Evolutionary conservation across 2,888 invertebrate species (phyloP), one percentile per base, ranked within the genome.

Genomic region (Leucoptera coffeella): DNA sequence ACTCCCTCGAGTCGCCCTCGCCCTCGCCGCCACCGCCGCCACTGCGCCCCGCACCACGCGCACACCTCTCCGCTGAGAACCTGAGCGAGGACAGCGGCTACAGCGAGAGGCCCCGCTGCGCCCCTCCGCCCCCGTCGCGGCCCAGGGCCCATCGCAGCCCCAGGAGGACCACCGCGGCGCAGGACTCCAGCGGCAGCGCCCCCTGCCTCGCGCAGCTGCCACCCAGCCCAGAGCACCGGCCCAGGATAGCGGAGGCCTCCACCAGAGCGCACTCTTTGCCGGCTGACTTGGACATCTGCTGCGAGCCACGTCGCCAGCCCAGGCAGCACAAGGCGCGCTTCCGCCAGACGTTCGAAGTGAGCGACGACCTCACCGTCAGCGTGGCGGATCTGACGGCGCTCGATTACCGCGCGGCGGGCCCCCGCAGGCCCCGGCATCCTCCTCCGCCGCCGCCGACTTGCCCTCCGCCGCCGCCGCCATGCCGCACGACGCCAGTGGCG

Each of bases 11-110:
- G 39, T 64, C 65, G 3, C 62, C 64, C 7, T 57, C 60, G 9
- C 46, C 53, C 4, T 54, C 61, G 5, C 64, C 65, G 20, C 60
- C 60, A 35, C 62, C 58, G 5, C 38, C 43, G 21, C 51, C 55
- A 7, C 29, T 32, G 13, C 42, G 39, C 1, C 49, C 56, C 17
- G 49, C 58, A 14, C 47, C 57, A 9, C 58, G 61, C 31, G 43
- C 59, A 27, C 78, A 78, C 40, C 77, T 77, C 39, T 85, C 85
- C 23, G 78, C 78, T 12, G 85, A 86, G 48, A 85, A 85, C 69
- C 65, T 86, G 35, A 85, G 85, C 44, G 85, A 86, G 51, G 85
- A 86, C 53, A 85, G 84, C 41, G 85, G 85, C 28, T 85, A 82
- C 55, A 77, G 83, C 43, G 85, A 84, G 42, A 59, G 60, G 24